A percentile compares a stretch with the other conserved stretches of the same genome.
phyloP scores from a whole-genome alignment of 2,113 vertebrate species.

The Proteles cristata region DNA sequence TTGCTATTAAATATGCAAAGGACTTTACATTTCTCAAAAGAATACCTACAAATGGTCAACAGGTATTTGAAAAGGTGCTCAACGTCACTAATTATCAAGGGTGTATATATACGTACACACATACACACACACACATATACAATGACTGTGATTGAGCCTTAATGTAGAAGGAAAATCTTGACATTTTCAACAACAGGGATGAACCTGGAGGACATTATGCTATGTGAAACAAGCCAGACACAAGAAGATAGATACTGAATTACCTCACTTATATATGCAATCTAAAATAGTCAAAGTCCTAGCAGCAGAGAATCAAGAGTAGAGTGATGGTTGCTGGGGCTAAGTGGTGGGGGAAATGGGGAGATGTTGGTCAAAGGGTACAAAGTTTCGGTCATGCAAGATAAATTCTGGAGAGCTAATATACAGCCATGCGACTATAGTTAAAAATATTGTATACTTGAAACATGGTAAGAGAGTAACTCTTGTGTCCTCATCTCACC shows the following conservation, averaged over 20 bases:
- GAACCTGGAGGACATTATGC: neutral
- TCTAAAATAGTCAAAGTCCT: neutral
- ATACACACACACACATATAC: neutral
- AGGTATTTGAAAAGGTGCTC: neutral
- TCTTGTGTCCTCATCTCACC: neutral
- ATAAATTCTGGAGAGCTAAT: neutral
- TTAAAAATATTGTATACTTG: neutral
- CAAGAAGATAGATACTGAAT: neutral
- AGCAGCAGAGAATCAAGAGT: neutral
- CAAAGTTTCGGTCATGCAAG: neutral
- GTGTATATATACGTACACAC: no score
- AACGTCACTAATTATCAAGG: neutral
- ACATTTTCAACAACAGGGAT: neutral
- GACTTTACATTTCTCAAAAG: neutral
- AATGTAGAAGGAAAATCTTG: neutral
- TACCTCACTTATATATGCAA: neutral
- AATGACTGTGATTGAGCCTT: neutral
- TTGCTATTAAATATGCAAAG: neutral
- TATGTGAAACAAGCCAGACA: neutral
- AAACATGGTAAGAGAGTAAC: neutral
- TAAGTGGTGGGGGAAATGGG: neutral
- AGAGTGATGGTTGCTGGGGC: neutral
- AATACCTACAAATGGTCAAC: neutral
- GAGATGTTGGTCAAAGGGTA: neutral
- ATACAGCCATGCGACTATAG: neutral